These are phyloP conservation scores for Zoanthus sansibaricus DNA, from an alignment of 92 coral and sea anemone species.

Conservation along the genomic window DNA sequence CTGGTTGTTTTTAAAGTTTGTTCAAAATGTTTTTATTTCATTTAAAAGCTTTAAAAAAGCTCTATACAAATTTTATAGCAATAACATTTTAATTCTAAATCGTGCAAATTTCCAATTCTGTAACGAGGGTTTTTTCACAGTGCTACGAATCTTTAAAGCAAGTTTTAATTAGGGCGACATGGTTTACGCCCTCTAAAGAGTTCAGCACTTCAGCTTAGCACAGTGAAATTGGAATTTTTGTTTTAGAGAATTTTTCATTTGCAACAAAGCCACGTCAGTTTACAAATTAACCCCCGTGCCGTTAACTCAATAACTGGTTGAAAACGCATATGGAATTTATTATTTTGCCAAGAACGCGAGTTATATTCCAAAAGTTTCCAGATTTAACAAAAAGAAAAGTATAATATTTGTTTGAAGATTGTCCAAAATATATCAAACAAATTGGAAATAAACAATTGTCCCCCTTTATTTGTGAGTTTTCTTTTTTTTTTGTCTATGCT, in stretches of 20 bases:
- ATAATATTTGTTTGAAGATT: not conserved
- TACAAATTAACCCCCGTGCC: slow-evolving; percentile 3
- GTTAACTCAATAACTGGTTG: slow-evolving; percentile 14
- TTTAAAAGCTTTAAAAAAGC: slow-evolving; percentile 3
- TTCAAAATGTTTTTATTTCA: slow-evolving; percentile 39
- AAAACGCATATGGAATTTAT: slow-evolving; percentile 34
- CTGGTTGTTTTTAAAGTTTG: slow-evolving; percentile 37
- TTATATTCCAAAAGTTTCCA: not conserved
- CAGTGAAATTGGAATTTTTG: not conserved
- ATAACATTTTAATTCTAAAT: slow-evolving; percentile 18
- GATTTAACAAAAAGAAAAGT: not conserved
- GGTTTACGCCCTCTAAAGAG: slow-evolving; percentile 9
- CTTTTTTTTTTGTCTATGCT: slow-evolving; percentile 19
- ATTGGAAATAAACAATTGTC: slow-evolving; percentile 24
- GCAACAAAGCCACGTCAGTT: slow-evolving; percentile 36
- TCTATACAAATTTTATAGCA: slow-evolving; percentile 25
- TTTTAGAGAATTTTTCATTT: slow-evolving; percentile 8
- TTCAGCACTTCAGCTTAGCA: not conserved
- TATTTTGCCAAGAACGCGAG: slow-evolving; percentile 21
- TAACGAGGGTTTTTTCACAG: not conserved
- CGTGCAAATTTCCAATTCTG: not conserved
- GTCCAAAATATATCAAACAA: not conserved
- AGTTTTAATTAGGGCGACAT: not conserved
- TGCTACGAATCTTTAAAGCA: not conserved
- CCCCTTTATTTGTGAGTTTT: slow-evolving; percentile 1